A percentile compares a stretch with the other conserved stretches of the same genome.
phyloP scores from a whole-genome alignment of 1,140 invertebrate species.

The Adoxophyes honmai region DNA sequence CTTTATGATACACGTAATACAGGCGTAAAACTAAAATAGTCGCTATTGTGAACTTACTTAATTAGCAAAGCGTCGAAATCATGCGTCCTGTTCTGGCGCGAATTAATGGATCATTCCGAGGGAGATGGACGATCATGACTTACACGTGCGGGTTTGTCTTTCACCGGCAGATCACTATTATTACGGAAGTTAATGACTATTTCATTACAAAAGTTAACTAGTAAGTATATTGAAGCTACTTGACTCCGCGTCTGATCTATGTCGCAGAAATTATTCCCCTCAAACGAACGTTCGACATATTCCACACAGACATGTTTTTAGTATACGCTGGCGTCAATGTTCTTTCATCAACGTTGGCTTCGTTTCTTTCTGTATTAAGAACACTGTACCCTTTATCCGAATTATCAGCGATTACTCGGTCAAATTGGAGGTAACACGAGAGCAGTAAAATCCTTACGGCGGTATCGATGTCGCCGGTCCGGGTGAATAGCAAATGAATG shows the following conservation, averaged over 20 bases:
- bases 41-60: slow-evolving; percentile 51
- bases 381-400: too few species aligned
- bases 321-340: too few species aligned
- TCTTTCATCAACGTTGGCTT: too few species aligned
- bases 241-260: neutral
- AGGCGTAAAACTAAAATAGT: slow-evolving; percentile 32
- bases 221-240: neutral
- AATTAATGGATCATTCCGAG: slow-evolving; percentile 17
- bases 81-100: slow-evolving; percentile 47
- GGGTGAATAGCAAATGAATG: slow-evolving; percentile 59
- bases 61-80: slow-evolving; percentile 59
- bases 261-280: too few species aligned
- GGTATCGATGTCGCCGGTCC: slow-evolving; percentile 45
- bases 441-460: slow-evolving; percentile 18
- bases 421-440: too few species aligned
- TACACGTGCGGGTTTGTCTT: neutral
- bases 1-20: slow-evolving; percentile 30
- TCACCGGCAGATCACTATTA: neutral
- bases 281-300: too few species aligned
- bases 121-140: slow-evolving; percentile 31
- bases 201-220: slow-evolving; percentile 1
- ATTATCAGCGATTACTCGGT: too few species aligned
- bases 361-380: too few species aligned
- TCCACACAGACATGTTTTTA: too few species aligned
- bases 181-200: slow-evolving; percentile 8